These are phyloP conservation scores for Delichon dasypus DNA, from an alignment of 2,797 vertebrate genomes.

Conservation along the genomic window DNA sequence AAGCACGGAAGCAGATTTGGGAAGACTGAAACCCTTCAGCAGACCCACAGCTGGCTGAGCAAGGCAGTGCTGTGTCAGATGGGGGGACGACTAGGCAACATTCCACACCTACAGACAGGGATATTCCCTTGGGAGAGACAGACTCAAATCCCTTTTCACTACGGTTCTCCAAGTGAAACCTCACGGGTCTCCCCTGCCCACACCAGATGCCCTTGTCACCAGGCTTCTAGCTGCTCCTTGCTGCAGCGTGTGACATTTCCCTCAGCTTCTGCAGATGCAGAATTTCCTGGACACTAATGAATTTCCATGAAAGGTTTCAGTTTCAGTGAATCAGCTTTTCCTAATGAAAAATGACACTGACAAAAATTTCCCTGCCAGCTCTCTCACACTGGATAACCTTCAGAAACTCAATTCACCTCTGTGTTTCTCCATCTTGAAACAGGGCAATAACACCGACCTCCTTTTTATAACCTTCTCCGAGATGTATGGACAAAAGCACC, in stretches of 20 bases:
- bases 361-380: background rate
- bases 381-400: background rate
- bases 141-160: background rate
- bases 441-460: background rate
- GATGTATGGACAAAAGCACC: background rate
- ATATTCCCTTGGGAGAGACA: background rate
- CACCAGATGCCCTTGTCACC: background rate
- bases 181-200: background rate
- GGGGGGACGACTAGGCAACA: background rate
- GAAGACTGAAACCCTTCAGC: background rate
- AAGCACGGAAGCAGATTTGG: fast-evolving
- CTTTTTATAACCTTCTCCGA: background rate
- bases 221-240: background rate
- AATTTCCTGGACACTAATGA: slow-evolving; percentile 3
- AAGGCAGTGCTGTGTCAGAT: background rate
- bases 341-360: background rate
- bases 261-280: background rate
- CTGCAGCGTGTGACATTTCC: background rate
- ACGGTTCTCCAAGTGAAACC: background rate
- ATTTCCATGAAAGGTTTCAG: background rate
- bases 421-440: background rate
- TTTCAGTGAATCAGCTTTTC: slow-evolving; percentile 24
- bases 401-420: background rate
- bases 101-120: fast-evolving
- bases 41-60: background rate